Evolutionary conservation across 2,797 vertebrate species (phyloP).

Genomic region (Alectoris magna): DNA sequence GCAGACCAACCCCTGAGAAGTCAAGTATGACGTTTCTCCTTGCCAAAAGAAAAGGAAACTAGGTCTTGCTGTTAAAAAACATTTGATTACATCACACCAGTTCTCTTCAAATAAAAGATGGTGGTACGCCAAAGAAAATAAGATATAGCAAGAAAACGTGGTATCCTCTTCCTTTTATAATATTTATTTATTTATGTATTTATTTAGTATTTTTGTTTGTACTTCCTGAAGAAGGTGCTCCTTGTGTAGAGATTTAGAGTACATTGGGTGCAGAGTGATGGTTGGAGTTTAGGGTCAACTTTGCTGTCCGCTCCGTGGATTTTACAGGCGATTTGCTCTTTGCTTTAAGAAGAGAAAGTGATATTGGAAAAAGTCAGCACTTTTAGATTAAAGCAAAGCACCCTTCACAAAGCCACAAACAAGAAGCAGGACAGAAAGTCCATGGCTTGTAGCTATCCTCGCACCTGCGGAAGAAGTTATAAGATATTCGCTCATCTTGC

Average conservation of each 20-base stretch:
- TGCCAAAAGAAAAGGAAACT: conserved; percentile 73
- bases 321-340: conserved; percentile 92
- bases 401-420: conserved; percentile 89
- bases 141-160: conserved; percentile 75
- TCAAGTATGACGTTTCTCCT: conserved; percentile 68
- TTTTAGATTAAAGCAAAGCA: conserved; percentile 93
- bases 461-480: conserved; percentile 90
- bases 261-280: conserved; percentile 87
- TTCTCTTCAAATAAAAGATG: conserved; percentile 79
- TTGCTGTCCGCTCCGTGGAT: conserved; percentile 88
- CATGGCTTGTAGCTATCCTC: conserved; percentile 92
- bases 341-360: conserved; percentile 90
- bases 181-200: conserved; percentile 42
- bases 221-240: conserved; percentile 84
- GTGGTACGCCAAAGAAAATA: conserved; percentile 81
- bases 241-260: conserved; percentile 87
- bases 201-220: conserved; percentile 69
- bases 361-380: conserved; percentile 90
- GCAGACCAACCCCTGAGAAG: conserved; percentile 74
- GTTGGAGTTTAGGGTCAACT: conserved; percentile 87
- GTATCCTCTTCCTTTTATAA: conserved; percentile 75
- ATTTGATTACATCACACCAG: conserved; percentile 70
- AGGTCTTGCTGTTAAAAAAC: conserved; percentile 78
- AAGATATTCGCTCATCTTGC: conserved; percentile 87
- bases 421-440: conserved; percentile 92